phyloP scores from a whole-genome alignment of 2,113 vertebrate genomes.

The Lanius ludovicianus region DNA sequence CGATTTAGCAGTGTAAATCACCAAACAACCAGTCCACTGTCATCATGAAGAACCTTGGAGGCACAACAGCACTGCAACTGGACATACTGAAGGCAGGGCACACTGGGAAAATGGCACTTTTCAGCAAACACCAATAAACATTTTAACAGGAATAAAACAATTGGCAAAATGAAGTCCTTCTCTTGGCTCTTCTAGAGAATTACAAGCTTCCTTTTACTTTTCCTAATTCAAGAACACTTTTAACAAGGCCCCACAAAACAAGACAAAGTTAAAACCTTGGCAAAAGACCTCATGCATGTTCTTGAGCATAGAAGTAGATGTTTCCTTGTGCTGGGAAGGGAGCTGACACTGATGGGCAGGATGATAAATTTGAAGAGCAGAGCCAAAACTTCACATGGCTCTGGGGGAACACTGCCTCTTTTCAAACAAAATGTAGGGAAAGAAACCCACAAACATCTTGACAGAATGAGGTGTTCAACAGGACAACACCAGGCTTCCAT shows the following conservation, averaged over 20 bases:
- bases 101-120: background rate
- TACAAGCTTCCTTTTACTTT: background rate
- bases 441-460: background rate
- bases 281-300: background rate
- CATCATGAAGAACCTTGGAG: background rate
- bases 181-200: background rate
- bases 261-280: background rate
- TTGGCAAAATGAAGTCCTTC: background rate
- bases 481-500: background rate
- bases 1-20: background rate
- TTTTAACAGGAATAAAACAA: background rate
- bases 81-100: background rate
- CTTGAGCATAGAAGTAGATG: background rate
- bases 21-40: background rate
- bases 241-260: background rate
- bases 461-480: background rate
- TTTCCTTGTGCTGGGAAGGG: background rate
- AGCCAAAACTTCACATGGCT: background rate
- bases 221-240: background rate
- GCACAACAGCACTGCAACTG: background rate
- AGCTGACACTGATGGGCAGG: background rate
- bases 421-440: background rate
- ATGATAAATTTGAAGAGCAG: background rate
- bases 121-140: background rate
- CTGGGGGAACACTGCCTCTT: background rate